Base-by-base conservation (phyloP, 2,113 vertebrate species). In the Trichomycterus rosablanca region DNA sequence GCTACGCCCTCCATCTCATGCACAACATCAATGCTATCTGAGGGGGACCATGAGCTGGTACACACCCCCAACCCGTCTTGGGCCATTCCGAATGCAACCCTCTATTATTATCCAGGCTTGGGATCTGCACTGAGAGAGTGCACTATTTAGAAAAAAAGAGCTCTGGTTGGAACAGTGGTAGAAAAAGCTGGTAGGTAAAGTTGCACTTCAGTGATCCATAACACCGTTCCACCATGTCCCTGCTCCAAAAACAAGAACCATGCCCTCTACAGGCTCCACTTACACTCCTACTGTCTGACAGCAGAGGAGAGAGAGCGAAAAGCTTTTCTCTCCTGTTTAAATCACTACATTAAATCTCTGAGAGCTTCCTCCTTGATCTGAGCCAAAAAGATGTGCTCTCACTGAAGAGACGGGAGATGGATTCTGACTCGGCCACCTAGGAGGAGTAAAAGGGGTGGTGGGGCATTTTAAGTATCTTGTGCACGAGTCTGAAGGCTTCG, bases 191-290 rank as follows among this genome's bases (percentile, higher is more conserved):
- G n/a, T n/a, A n/a, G n/a, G n/a, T n/a, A n/a, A n/a, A n/a, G n/a
- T n/a, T 63, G 49, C 44, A 23, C 49, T 35, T 8, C 26, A 53
- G 34, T 30, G 11, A 44, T 44, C 49, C 19, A 34, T 23, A 59
- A 40, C 22, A 42, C 46, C 53, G 39, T 56, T 71, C 44, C 54
- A 64, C 55, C 53, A 48, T 12, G 26, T 34, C 44, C 43, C 32
- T 40, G 37, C 50, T 45, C n/a, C 15, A 57, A 54, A 40, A 55
- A 22, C 39, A 55, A 60, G 48, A 35, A 18, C 55, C 10, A 28
- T 59, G 24, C 55, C 59, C 54, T 8, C 60, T 24, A 15, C 40
- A 23, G 37, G 66, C 61, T 61, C 50, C 66, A 73, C 65, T 73
- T 73, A 60, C 30, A n/a, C 44, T 51, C 26, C 50, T 54, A 28